phyloP scores from a whole-genome alignment of 2,797 vertebrate species.

The Pangasius krempfi region DNA sequence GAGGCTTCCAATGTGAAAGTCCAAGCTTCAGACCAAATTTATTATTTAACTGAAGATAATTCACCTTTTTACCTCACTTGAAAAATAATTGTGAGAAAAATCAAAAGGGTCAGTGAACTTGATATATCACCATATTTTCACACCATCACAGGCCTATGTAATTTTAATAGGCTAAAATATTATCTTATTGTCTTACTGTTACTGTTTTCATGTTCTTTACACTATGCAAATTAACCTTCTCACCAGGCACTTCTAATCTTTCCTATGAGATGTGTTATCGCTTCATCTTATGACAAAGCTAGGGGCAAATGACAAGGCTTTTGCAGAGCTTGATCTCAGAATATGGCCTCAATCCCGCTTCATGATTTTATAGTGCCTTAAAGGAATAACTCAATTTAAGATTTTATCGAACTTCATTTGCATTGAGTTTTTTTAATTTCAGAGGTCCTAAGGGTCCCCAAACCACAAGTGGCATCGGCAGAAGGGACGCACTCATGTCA shows the following conservation, averaged over 20 bases:
- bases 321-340: constrained; percentile 50
- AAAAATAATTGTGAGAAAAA: constrained; percentile 52
- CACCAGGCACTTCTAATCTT: constrained; percentile 35
- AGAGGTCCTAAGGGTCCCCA: constrained; percentile 23
- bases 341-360: constrained; percentile 37
- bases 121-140: constrained; percentile 34
- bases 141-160: constrained; percentile 37
- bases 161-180: constrained; percentile 50
- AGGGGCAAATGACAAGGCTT: constrained; percentile 42
- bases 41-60: constrained; percentile 52
- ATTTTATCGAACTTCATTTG: constrained; percentile 54
- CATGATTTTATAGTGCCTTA: constrained; percentile 30
- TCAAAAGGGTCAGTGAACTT: constrained; percentile 51
- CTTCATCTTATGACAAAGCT: constrained; percentile 38
- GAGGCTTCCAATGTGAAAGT: constrained; percentile 43
- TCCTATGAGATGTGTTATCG: constrained; percentile 30
- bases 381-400: constrained; percentile 45
- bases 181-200: constrained; percentile 3
- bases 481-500: neutral
- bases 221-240: constrained; percentile 43
- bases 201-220: constrained; percentile 7
- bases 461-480: constrained; percentile 22
- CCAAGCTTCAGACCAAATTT: constrained; percentile 46
- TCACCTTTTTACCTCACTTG: constrained; percentile 7
- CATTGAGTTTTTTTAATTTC: constrained; percentile 42